These are phyloP conservation scores for Mungos mungo DNA, from an alignment of 2,113 vertebrate genomes.

Conservation along the genomic window DNA sequence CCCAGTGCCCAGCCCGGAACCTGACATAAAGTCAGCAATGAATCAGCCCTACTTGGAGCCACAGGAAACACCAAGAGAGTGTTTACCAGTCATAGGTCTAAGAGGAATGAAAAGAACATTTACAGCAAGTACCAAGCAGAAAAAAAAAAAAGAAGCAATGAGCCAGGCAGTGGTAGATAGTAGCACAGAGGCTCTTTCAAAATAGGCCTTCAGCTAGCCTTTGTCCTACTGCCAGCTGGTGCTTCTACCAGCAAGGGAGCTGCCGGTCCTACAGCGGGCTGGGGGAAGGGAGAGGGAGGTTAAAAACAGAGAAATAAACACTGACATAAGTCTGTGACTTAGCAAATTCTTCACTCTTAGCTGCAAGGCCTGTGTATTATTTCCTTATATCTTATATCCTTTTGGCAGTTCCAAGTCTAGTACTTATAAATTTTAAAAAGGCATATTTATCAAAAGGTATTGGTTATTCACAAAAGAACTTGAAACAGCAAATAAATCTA, in stretches of 20 bases:
- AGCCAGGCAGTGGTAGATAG: background rate
- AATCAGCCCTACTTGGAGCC: background rate
- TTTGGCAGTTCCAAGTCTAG: background rate
- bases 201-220: background rate
- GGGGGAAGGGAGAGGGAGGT: background rate
- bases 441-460: background rate
- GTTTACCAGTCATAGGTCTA: background rate
- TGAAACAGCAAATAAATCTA: background rate
- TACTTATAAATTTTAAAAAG: background rate
- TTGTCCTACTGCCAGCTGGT: background rate
- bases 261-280: background rate
- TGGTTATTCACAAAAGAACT: slow-evolving; percentile 28
- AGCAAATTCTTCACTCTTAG: background rate
- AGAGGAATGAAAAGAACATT: background rate
- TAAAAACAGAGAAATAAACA: background rate
- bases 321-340: background rate
- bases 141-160: background rate
- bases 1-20: background rate
- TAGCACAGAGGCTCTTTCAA: background rate
- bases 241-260: background rate
- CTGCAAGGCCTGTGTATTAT: background rate
- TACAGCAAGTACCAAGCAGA: background rate
- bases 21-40: background rate
- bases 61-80: background rate
- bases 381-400: background rate